Base-by-base conservation (phyloP, 2,888 invertebrate species). In the Xylophagus ater region DNA sequence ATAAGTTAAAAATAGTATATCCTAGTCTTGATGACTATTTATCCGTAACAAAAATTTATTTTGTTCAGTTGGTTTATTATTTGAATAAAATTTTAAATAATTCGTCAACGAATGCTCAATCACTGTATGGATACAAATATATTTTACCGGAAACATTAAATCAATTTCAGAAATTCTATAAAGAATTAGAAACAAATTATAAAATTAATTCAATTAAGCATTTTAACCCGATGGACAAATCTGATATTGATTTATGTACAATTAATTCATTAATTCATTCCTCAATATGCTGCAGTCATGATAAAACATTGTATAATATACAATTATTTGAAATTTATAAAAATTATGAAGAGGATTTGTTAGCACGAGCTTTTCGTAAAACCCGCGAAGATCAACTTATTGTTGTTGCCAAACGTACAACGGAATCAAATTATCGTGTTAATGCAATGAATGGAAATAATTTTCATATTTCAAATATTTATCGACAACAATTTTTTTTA, bases 261-360 rank as follows among this genome's bases (percentile, higher is more conserved):
- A 65, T 78, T 1, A 71, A 70, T 48, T 67, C 72, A 12, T 64
- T 81, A 1, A 70, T 78, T 35, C 76, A 83, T 56, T 77, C 80
- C 47, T 74, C 78, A 0, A 63, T 83, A 52, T 73, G 73, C 41
- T 71, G 71, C 50, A 62, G 65, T 28, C 66, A 70, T 41, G 76
- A 80, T 49, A 75, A 77, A 51, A 69, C 72, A 1, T 71, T 73
- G 0, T 75, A 75, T 58, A 71, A 74, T 1, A 71, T 75, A 49
- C 79, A 81, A 47, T 65, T 84, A 43, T 80, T 77, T 50, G 73
- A 74, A 52, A 71, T 83, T 12, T 82, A 82, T 52, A 78, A 78
- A 49, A 76, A 76, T 46, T 86, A 78, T 58, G 72, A 79, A 0
- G 82, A 85, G 47, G 63, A 66, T 18, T 53, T 78, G 4, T 59